Conservation (phyloP, 2,797 vertebrate genomes). For the Zenarchopterus dispar region DNA sequence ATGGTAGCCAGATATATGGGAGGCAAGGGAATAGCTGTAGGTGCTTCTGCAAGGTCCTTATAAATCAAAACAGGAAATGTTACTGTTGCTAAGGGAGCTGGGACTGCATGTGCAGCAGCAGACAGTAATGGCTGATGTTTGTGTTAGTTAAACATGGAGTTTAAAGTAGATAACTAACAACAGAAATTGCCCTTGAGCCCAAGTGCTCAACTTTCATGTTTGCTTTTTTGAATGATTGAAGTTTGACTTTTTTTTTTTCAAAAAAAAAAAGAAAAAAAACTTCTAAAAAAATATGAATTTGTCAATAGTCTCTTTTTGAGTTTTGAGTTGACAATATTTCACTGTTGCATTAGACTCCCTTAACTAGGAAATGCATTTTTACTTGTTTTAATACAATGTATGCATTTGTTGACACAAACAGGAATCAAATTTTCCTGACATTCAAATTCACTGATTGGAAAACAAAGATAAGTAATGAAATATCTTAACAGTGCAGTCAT, state of each 20-base stretch:
- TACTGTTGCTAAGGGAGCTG: slow-evolving; percentile 16
- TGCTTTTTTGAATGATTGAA: too few relatives aligned
- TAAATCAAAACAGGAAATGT: slow-evolving; percentile 55
- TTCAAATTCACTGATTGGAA: slow-evolving; percentile 40
- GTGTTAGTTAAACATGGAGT: slow-evolving; percentile 7
- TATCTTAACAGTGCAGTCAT: slow-evolving; percentile 27
- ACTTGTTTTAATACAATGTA: too few relatives aligned
- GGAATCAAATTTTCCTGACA: slow-evolving; percentile 34
- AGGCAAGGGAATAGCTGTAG: slow-evolving; percentile 36
- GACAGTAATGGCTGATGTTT: not conserved
- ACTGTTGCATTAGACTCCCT: too few relatives aligned
- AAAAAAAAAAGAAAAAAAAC: too few relatives aligned
- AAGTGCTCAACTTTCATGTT: too few relatives aligned
- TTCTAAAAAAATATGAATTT: too few relatives aligned
- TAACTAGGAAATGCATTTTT: too few relatives aligned
- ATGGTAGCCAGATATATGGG: slow-evolving; percentile 34
- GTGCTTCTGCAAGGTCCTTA: slow-evolving; percentile 37
- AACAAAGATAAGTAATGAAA: slow-evolving; percentile 48
- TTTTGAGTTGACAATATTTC: too few relatives aligned
- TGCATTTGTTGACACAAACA: not conserved
- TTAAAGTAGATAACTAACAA: slow-evolving; percentile 3
- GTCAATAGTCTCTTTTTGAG: too few relatives aligned
- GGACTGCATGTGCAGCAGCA: not conserved
- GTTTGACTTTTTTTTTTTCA: too few relatives aligned
- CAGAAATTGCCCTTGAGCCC: not conserved